These are phyloP conservation scores for Zele albiditarsus DNA, from an alignment of 2,888 invertebrate species.

Conservation along the genomic window DNA sequence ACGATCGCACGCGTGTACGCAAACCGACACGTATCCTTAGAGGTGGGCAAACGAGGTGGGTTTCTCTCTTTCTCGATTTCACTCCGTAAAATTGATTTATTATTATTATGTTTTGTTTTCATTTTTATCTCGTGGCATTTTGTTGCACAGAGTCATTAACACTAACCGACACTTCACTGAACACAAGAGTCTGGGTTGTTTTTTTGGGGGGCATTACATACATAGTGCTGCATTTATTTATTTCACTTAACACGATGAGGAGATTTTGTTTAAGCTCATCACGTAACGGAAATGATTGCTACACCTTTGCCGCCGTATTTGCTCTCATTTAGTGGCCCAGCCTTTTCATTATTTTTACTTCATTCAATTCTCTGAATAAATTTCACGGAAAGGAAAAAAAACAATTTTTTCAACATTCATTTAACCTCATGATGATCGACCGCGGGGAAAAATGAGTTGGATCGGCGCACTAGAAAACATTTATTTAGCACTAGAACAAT, in stretches of 20 bases:
- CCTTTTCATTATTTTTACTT: constrained; percentile 5
- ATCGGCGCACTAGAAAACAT: constrained; percentile 70
- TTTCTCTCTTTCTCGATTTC: constrained; percentile 27
- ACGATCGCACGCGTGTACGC: constrained; percentile 28
- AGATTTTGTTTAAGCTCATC: neutral
- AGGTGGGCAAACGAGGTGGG: constrained; percentile 43
- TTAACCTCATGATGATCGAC: constrained; percentile 52
- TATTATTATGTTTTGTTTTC: constrained; percentile 18
- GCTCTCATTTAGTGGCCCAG: constrained; percentile 2
- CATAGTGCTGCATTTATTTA: neutral
- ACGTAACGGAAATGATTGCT: neutral
- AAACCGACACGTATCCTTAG: constrained; percentile 11
- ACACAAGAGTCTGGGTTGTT: constrained; percentile 43
- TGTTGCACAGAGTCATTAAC: constrained; percentile 45
- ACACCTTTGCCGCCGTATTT: constrained; percentile 2
- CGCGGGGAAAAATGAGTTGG: constrained; percentile 37
- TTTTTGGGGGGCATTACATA: neutral
- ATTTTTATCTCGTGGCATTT: constrained; percentile 42
- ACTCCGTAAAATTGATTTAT: constrained; percentile 28
- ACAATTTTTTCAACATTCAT: constrained; percentile 2
- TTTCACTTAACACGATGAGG: neutral
- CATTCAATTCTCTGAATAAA: neutral
- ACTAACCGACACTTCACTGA: constrained; percentile 46
- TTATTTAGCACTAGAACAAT: constrained; percentile 59
- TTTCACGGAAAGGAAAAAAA: neutral